phyloP scores from a whole-genome alignment of 1,140 invertebrate species.

The Neodiprion virginianus region DNA sequence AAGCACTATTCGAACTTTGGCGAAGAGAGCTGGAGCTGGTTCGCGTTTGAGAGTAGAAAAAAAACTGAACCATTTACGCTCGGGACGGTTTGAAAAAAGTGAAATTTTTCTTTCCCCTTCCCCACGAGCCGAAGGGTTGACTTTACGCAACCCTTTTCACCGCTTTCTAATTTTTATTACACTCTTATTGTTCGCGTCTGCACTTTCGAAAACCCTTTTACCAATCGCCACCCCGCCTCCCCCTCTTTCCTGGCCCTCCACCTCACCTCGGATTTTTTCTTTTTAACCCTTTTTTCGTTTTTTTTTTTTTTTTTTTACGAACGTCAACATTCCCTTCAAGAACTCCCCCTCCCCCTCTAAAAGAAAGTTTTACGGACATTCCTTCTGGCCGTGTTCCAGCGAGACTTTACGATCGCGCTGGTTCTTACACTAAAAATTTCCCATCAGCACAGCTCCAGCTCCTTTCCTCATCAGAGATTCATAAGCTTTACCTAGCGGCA shows the following conservation, averaged over 20 bases:
- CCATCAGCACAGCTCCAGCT: not conserved
- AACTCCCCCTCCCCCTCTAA: conserved; percentile 13
- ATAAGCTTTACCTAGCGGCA: not conserved
- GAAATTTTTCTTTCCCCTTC: conserved; percentile 33
- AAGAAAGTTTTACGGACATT: conserved; percentile 46
- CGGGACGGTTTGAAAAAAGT: conserved; percentile 33
- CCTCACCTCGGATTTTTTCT: conserved; percentile 12
- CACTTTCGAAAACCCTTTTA: conserved; percentile 48
- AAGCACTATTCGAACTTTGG: too few species aligned
- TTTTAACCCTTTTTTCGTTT: conserved; percentile 51
- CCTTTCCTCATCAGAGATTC: not conserved
- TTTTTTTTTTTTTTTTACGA: conserved; percentile 26
- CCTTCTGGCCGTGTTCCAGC: conserved; percentile 23
- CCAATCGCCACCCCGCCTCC: conserved; percentile 14
- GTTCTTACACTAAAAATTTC: not conserved
- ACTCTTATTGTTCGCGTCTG: conserved; percentile 32
- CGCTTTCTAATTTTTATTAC: conserved; percentile 49
- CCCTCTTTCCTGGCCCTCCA: conserved; percentile 1
- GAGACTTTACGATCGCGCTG: not conserved
- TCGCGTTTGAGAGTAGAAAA: conserved; percentile 30
- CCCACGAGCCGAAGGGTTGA: too few species aligned
- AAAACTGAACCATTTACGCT: conserved; percentile 38
- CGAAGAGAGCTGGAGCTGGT: not conserved
- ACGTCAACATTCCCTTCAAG: not conserved
- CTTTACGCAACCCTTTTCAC: conserved; percentile 42